Conservation (phyloP, 2,888 invertebrate species). For the Sympetrum striolatum region DNA sequence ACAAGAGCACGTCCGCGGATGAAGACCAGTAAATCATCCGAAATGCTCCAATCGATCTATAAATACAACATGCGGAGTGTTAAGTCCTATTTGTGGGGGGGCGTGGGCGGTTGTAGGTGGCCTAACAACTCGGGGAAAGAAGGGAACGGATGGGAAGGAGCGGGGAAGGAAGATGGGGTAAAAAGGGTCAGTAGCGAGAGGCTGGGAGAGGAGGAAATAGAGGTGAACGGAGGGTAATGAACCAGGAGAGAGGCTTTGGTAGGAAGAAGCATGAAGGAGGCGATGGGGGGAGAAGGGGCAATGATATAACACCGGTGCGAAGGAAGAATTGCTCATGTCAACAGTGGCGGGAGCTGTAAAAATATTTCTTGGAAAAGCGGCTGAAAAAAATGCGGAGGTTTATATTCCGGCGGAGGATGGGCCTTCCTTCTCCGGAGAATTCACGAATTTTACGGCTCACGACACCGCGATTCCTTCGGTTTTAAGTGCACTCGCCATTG, state of each 20-base stretch:
- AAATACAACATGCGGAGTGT: neutral
- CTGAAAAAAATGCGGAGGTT: neutral
- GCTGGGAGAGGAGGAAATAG: neutral
- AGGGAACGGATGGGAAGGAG: neutral
- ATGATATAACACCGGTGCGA: neutral
- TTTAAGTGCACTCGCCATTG: neutral
- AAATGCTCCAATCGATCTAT: neutral
- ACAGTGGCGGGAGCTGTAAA: neutral
- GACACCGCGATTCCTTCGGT: neutral
- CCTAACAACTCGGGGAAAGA: neutral
- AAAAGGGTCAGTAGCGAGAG: neutral
- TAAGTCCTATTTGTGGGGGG: neutral
- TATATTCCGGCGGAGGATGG: neutral
- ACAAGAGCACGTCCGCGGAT: too few species aligned
- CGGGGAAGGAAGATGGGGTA: neutral
- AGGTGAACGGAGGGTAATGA: conserved; percentile 17
- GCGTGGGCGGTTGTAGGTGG: neutral
- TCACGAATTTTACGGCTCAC: neutral
- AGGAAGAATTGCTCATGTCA: neutral
- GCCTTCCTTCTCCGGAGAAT: neutral
- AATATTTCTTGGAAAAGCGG: neutral
- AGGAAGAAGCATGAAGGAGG: neutral
- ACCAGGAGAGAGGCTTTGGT: neutral
- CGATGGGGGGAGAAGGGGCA: neutral
- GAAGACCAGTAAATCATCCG: too few species aligned